phyloP scores from a whole-genome alignment of 2,797 vertebrate species.

The Rhodeus uyekii region DNA sequence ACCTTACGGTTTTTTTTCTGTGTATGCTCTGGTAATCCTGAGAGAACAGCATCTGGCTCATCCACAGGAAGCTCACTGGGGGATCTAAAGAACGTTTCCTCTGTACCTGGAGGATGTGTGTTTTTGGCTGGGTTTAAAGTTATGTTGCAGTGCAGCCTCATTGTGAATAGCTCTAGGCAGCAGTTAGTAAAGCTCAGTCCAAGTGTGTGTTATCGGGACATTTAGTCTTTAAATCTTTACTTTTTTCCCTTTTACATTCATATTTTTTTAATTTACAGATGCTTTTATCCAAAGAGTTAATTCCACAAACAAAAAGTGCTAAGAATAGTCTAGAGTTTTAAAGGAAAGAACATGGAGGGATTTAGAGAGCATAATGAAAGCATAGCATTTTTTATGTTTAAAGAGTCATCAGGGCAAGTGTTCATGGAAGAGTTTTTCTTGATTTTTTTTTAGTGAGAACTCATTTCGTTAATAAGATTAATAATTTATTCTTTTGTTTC shows the following conservation, averaged over 20 bases:
- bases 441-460: background rate
- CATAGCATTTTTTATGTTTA: background rate
- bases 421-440: background rate
- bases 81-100: conserved; percentile 26
- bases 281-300: background rate
- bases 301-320: background rate
- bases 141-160: conserved; percentile 43
- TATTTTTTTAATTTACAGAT: background rate
- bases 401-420: background rate
- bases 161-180: conserved; percentile 33
- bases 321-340: background rate
- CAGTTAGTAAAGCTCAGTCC: conserved; percentile 30
- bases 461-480: background rate
- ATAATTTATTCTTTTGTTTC: background rate
- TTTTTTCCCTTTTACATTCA: background rate
- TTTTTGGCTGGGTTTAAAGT: conserved; percentile 33
- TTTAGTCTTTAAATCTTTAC: background rate
- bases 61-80: conserved; percentile 23
- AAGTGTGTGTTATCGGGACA: conserved; percentile 1
- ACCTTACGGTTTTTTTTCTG: conserved; percentile 13
- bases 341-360: background rate
- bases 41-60: conserved; percentile 33
- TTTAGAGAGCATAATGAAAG: background rate
- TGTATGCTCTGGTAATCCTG: conserved; percentile 11
- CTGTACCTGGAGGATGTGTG: conserved; percentile 24